Percentiles rank a stretch among this genome's conserved stretches.
These are phyloP conservation scores for Agrilus biguttatus DNA, from an alignment of 2,888 invertebrate genomes.

Conservation along the genomic window DNA sequence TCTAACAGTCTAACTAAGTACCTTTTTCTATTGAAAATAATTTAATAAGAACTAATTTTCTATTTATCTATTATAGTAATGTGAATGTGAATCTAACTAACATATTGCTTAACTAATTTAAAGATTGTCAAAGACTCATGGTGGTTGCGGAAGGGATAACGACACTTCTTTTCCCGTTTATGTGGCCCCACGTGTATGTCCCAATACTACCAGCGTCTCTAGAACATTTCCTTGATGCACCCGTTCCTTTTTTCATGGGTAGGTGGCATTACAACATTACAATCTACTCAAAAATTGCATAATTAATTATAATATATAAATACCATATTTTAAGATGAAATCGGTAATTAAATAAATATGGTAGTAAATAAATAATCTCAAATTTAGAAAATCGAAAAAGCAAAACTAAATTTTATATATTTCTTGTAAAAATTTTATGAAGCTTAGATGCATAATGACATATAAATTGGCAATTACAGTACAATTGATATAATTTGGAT, in stretches of 20 bases:
- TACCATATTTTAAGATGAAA: too few relatives aligned
- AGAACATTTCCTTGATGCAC: conserved; percentile 95
- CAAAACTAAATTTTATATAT: too few relatives aligned
- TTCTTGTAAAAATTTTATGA: too few relatives aligned
- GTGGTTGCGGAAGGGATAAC: conserved; percentile 90
- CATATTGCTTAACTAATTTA: conserved; percentile 13
- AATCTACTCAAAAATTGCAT: too few relatives aligned
- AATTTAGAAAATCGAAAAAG: too few relatives aligned
- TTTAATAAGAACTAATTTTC: neutral
- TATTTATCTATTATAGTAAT: conserved; percentile 3
- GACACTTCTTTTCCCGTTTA: conserved; percentile 81
- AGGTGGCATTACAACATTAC: conserved; percentile 11
- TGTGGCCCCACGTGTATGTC: conserved; percentile 98
- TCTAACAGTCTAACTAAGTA: too few relatives aligned
- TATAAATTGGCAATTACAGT: too few relatives aligned
- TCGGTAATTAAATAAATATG: too few relatives aligned
- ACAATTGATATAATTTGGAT: too few relatives aligned
- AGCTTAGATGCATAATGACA: too few relatives aligned
- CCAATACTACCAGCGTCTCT: conserved; percentile 92
- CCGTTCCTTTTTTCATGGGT: conserved; percentile 99
- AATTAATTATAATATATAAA: too few relatives aligned
- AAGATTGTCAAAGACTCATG: conserved; percentile 92
- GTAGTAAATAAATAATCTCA: too few relatives aligned
- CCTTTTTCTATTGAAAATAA: neutral
- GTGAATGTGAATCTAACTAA: neutral